phyloP scores from a whole-genome alignment of 2,888 invertebrate species.

The Cepaea hortensis region DNA sequence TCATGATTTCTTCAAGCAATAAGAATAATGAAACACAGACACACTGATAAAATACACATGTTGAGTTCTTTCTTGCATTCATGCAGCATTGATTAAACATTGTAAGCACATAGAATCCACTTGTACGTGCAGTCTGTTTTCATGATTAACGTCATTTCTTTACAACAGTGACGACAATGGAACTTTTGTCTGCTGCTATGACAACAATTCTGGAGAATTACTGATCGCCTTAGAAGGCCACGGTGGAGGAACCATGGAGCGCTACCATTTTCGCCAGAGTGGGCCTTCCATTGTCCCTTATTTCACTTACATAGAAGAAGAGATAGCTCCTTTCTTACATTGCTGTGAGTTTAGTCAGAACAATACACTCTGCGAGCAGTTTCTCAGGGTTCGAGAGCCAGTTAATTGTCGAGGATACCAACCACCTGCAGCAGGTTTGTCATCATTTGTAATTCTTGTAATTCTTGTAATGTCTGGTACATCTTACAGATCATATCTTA shows the following conservation, averaged over 20 bases:
- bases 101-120: too few relatives aligned
- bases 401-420: conserved; percentile 62
- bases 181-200: conserved; percentile 63
- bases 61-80: too few relatives aligned
- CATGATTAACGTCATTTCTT: neutral
- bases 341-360: conserved; percentile 64
- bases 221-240: conserved; percentile 59
- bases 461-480: too few relatives aligned
- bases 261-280: conserved; percentile 58
- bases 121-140: neutral
- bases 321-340: conserved; percentile 65
- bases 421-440: conserved; percentile 66
- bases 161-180: conserved; percentile 9
- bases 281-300: conserved; percentile 58
- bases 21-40: too few relatives aligned
- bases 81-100: too few relatives aligned
- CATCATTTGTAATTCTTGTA: neutral
- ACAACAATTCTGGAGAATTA: conserved; percentile 55
- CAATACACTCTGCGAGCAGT: conserved; percentile 57
- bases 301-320: conserved; percentile 65
- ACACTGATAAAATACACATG: too few relatives aligned
- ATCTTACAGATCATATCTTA: too few relatives aligned
- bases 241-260: conserved; percentile 62
- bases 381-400: conserved; percentile 56
- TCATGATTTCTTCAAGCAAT: too few relatives aligned